Evolutionary conservation across 2,113 vertebrate genomes (phyloP).

Genomic region (human (Homo sapiens)): DNA sequence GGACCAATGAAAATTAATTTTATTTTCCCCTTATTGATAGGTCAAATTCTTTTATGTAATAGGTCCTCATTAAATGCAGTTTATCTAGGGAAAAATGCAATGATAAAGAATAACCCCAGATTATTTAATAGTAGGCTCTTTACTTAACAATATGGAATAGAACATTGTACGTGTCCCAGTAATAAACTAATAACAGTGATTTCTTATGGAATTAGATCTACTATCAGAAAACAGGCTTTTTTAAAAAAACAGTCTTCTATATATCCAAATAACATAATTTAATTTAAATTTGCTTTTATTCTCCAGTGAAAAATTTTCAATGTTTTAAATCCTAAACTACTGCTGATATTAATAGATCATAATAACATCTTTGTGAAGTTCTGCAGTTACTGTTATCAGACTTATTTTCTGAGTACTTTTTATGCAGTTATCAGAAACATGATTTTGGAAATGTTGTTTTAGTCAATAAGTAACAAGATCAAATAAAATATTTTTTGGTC

Average conservation of each 20-base stretch:
- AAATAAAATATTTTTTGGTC: not conserved
- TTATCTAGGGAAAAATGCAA: not conserved
- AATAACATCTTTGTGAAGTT: not conserved
- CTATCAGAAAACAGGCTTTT: not conserved
- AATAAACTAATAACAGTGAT: not conserved
- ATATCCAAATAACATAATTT: not conserved
- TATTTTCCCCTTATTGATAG: not conserved
- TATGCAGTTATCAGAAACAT: not conserved
- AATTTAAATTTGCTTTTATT: not conserved
- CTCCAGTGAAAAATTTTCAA: not conserved
- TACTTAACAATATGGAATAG: not conserved
- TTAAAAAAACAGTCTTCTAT: not conserved
- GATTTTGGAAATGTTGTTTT: not conserved
- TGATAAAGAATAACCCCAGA: slow-evolving; percentile 16
- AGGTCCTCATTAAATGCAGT: slow-evolving; percentile 13
- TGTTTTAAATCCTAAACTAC: not conserved
- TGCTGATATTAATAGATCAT: not conserved
- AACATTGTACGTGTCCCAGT: not conserved
- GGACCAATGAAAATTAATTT: slow-evolving; percentile 42
- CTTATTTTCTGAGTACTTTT: not conserved
- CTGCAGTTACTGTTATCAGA: not conserved
- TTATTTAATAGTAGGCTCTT: not conserved
- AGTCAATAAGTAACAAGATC: not conserved
- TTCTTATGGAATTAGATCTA: not conserved
- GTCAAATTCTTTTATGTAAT: not conserved